Evolutionary conservation across 2,113 vertebrate species (phyloP).

Genomic region (Platanista minor): DNA sequence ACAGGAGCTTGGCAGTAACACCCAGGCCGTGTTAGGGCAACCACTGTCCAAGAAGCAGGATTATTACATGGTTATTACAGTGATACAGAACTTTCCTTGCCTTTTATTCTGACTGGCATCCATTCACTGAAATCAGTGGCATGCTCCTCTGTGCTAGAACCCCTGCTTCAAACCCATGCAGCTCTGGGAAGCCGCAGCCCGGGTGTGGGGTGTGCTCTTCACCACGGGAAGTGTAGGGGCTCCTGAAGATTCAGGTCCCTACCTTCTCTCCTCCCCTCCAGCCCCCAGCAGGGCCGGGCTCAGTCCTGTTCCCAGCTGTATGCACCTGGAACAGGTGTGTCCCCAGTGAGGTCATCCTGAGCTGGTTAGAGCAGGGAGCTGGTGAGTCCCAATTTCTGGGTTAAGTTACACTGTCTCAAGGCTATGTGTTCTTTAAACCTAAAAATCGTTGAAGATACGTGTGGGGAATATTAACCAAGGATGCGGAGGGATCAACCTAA

Average conservation of each 20-base stretch:
- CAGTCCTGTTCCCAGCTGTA: rapidly evolving
- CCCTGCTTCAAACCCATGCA: background rate
- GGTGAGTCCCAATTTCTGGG: background rate
- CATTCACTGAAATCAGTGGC: background rate
- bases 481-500: background rate
- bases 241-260: rapidly evolving
- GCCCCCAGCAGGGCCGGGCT: background rate
- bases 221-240: rapidly evolving
- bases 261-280: no score
- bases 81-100: rapidly evolving
- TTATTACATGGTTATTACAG: rapidly evolving
- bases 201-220: background rate
- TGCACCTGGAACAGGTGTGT: rapidly evolving
- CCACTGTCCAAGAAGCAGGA: background rate
- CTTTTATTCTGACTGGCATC: background rate
- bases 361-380: background rate
- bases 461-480: background rate
- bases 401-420: background rate
- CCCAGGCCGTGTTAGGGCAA: background rate
- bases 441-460: background rate
- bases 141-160: rapidly evolving
- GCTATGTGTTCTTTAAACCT: background rate
- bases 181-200: background rate
- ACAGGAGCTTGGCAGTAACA: background rate
- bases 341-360: background rate